A percentile compares a stretch with the other conserved stretches of the same genome.
These are phyloP conservation scores for Orthosia cruda DNA, from an alignment of 2,888 invertebrate genomes.

Conservation along the genomic window DNA sequence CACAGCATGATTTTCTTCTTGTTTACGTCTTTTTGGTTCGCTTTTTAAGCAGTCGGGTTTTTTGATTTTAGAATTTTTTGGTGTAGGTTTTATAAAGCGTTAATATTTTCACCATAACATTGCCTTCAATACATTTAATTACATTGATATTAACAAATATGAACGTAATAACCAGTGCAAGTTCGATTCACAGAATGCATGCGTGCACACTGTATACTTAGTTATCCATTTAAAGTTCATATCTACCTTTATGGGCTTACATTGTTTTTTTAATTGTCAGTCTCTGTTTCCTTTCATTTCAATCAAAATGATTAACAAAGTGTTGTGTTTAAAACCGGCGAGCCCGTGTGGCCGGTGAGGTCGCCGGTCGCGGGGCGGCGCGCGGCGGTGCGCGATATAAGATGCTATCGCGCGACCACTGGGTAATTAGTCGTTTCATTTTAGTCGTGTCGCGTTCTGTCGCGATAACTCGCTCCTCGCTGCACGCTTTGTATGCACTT, in stretches of 20 bases:
- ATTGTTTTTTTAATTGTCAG: slow-evolving; percentile 74
- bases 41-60: too few relatives aligned
- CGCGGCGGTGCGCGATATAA: slow-evolving; percentile 64
- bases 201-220: slow-evolving; percentile 33
- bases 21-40: too few relatives aligned
- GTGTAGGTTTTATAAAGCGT: background rate
- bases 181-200: slow-evolving; percentile 45
- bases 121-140: background rate
- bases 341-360: slow-evolving; percentile 59
- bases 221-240: slow-evolving; percentile 46
- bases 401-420: slow-evolving; percentile 84
- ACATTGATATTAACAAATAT: slow-evolving; percentile 1
- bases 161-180: background rate
- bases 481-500: slow-evolving; percentile 84
- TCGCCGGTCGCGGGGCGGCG: slow-evolving; percentile 43
- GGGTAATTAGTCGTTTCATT: slow-evolving; percentile 89
- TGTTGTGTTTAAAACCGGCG: slow-evolving; percentile 74
- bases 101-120: background rate
- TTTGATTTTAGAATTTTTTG: too few relatives aligned
- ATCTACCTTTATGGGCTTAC: slow-evolving; percentile 53
- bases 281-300: slow-evolving; percentile 75
- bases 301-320: slow-evolving; percentile 78
- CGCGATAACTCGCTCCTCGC: slow-evolving; percentile 82
- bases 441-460: slow-evolving; percentile 81
- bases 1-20: too few relatives aligned